Percentiles rank a stretch among this genome's conserved stretches.
These are phyloP conservation scores for Choristoneura rosaceana DNA, from an alignment of 2,888 invertebrate genomes.

Conservation along the genomic window DNA sequence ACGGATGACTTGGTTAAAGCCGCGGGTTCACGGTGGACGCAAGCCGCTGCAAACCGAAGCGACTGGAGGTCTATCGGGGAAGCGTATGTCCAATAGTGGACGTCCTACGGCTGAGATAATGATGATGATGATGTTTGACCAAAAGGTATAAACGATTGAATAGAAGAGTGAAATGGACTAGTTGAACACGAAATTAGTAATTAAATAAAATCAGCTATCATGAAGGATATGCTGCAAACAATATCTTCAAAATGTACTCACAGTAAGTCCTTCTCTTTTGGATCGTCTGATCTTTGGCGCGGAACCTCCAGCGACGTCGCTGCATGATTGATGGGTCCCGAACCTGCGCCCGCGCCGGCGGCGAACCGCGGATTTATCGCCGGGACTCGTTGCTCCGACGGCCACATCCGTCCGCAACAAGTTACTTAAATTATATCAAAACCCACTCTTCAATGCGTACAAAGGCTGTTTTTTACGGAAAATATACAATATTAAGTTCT, in stretches of 20 bases:
- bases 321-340: constrained; percentile 81
- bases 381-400: constrained; percentile 68
- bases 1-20: too few relatives aligned
- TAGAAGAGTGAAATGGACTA: too few relatives aligned
- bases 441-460: constrained; percentile 1
- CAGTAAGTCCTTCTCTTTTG: background rate
- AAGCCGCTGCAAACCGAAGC: too few relatives aligned
- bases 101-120: too few relatives aligned
- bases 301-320: constrained; percentile 70
- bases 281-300: constrained; percentile 50
- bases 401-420: constrained; percentile 63
- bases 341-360: constrained; percentile 73
- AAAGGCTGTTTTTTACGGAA: background rate
- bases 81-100: too few relatives aligned
- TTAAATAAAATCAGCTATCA: background rate
- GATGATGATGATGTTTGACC: too few relatives aligned
- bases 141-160: too few relatives aligned
- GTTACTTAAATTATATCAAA: background rate
- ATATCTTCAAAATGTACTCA: background rate
- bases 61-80: too few relatives aligned
- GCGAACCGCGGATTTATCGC: constrained; percentile 79
- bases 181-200: too few relatives aligned
- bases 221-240: background rate
- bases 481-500: background rate
- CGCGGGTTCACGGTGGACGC: too few relatives aligned